A percentile compares a stretch with the other conserved stretches of the same genome.
Conservation (phyloP, 2,888 invertebrate species). For the Lithophane socia region DNA sequence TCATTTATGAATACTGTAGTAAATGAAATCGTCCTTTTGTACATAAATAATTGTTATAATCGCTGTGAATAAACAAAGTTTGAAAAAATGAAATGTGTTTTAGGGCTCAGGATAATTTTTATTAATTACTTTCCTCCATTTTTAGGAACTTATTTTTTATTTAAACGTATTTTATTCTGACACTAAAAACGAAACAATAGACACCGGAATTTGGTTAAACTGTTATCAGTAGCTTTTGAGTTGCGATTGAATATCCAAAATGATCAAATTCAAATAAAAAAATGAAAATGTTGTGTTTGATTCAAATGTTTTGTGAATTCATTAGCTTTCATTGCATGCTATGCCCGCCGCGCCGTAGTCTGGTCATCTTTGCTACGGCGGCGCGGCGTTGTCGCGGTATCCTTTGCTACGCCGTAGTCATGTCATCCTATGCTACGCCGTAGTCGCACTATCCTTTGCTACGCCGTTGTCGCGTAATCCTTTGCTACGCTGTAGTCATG, state of each 20-base stretch:
- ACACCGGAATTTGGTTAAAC: background rate
- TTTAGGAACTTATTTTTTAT: background rate
- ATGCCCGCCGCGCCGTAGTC: background rate
- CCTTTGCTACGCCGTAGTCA: background rate
- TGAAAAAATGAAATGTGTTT: background rate
- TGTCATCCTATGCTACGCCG: background rate
- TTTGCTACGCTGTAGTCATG: background rate
- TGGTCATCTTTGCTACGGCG: too few relatives aligned
- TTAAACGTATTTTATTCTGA: background rate
- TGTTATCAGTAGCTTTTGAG: background rate
- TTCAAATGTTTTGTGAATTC: background rate
- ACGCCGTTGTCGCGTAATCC: too few relatives aligned
- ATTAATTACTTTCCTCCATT: background rate
- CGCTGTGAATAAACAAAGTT: background rate
- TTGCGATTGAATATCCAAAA: background rate
- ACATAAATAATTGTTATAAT: background rate
- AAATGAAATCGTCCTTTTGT: background rate
- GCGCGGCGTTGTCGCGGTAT: background rate
- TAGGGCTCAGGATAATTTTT: background rate
- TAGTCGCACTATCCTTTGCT: too few relatives aligned
- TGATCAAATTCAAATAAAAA: too few relatives aligned
- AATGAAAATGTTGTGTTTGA: too few relatives aligned
- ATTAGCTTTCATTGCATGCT: background rate
- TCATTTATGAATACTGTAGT: background rate
- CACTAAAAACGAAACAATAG: background rate